phyloP scores from a whole-genome alignment of 2,888 invertebrate genomes.

The Drosophila anomelani region DNA sequence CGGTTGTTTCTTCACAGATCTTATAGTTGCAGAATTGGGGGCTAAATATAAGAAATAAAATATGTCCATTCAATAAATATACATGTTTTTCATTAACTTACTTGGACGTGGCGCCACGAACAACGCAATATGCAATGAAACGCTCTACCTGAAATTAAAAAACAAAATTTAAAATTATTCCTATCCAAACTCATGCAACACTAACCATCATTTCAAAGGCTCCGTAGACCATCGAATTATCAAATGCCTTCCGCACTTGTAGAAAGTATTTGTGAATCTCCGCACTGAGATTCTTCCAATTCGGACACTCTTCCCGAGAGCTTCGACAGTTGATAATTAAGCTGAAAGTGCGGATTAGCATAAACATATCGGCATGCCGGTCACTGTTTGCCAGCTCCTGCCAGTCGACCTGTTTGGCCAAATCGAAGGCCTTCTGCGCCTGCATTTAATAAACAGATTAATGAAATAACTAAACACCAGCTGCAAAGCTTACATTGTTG shows the following conservation, averaged over 20 bases:
- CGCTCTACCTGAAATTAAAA: conserved; percentile 54
- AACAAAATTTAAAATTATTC: background rate
- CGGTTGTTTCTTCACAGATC: conserved; percentile 2
- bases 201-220: conserved; percentile 57
- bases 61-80: background rate
- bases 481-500: conserved; percentile 10
- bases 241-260: conserved; percentile 31
- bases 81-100: background rate
- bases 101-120: conserved; percentile 38
- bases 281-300: conserved; percentile 40
- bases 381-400: conserved; percentile 19
- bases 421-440: conserved; percentile 44
- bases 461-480: background rate
- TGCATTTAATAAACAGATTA: conserved; percentile 1
- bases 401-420: conserved; percentile 57
- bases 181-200: background rate
- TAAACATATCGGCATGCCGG: conserved; percentile 42
- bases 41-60: background rate
- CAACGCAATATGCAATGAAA: conserved; percentile 56
- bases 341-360: conserved; percentile 48
- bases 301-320: conserved; percentile 27
- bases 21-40: conserved; percentile 18
- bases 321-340: conserved; percentile 48
- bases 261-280: conserved; percentile 51
- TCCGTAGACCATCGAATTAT: conserved; percentile 1